Conservation (phyloP, 2,797 vertebrate genomes). For the Danio kyathit region DNA sequence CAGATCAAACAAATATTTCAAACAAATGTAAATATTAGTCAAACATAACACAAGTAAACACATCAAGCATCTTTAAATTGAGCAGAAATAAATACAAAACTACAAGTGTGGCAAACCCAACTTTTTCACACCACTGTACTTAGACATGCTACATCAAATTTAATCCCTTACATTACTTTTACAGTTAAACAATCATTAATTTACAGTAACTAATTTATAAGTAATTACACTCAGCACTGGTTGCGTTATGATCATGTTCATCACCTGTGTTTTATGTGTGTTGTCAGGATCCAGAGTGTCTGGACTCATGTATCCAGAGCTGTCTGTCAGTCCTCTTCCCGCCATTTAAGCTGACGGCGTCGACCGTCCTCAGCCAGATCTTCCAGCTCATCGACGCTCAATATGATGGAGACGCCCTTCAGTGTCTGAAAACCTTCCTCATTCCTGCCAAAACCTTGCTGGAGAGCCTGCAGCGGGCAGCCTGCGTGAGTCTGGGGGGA, state of each 20-base stretch:
- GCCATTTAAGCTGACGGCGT: slow-evolving; percentile 83
- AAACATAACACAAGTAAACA: no score
- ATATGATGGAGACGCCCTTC: slow-evolving; percentile 84
- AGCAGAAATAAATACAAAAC: no score
- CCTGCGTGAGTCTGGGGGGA: slow-evolving; percentile 78
- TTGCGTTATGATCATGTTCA: not conserved
- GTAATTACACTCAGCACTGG: no score
- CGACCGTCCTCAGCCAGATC: slow-evolving; percentile 85
- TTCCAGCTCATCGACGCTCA: slow-evolving; percentile 85
- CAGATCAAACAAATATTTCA: no score
- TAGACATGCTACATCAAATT: no score
- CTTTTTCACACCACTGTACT: no score
- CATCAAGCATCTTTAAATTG: no score
- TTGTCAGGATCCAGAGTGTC: slow-evolving; percentile 82
- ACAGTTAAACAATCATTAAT: no score
- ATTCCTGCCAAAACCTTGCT: slow-evolving; percentile 88
- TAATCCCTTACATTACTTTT: no score
- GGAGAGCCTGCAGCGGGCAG: slow-evolving; percentile 84
- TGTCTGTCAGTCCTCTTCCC: slow-evolving; percentile 81
- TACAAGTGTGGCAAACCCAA: no score
- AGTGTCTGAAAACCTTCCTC: slow-evolving; percentile 88
- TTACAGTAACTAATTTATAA: no score
- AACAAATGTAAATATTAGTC: no score
- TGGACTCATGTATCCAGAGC: slow-evolving; percentile 86
- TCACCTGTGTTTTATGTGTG: slow-evolving; percentile 11